phyloP scores from a whole-genome alignment of 2,888 invertebrate species.

The Pasiphila rectangulata region DNA sequence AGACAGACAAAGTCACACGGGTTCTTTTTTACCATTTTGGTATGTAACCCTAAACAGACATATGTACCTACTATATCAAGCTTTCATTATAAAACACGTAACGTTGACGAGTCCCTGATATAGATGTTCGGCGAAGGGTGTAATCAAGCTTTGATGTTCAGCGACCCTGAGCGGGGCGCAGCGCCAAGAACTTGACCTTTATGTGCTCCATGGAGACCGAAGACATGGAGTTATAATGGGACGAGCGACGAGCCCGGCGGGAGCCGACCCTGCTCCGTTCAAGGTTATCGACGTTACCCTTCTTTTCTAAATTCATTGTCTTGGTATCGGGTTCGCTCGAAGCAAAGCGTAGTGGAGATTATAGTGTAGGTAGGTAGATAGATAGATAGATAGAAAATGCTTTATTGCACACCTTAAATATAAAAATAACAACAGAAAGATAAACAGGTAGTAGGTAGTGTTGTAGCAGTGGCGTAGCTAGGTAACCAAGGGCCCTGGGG shows the following conservation, averaged over 20 bases:
- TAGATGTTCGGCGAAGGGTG: conserved; percentile 60
- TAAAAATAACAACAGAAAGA: no score
- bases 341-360: not conserved
- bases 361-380: no score
- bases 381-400: no score
- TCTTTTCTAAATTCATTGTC: not conserved
- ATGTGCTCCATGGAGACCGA: conserved; percentile 29
- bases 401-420: no score
- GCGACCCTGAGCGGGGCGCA: conserved; percentile 64
- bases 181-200: conserved; percentile 68
- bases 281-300: conserved; percentile 9
- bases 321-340: not conserved
- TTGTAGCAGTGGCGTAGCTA: no score
- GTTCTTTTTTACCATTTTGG: no score
- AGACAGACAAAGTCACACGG: no score
- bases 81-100: not conserved
- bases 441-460: no score
- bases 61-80: not conserved
- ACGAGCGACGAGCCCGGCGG: conserved; percentile 12
- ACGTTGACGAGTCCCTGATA: conserved; percentile 34
- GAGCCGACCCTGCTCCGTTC: conserved; percentile 8
- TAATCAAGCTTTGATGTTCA: conserved; percentile 75
- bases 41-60: no score
- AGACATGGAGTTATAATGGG: conserved; percentile 17
- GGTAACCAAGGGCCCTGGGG: no score